phyloP scores from a whole-genome alignment of 2,113 vertebrate species.

The Condylura cristata region DNA sequence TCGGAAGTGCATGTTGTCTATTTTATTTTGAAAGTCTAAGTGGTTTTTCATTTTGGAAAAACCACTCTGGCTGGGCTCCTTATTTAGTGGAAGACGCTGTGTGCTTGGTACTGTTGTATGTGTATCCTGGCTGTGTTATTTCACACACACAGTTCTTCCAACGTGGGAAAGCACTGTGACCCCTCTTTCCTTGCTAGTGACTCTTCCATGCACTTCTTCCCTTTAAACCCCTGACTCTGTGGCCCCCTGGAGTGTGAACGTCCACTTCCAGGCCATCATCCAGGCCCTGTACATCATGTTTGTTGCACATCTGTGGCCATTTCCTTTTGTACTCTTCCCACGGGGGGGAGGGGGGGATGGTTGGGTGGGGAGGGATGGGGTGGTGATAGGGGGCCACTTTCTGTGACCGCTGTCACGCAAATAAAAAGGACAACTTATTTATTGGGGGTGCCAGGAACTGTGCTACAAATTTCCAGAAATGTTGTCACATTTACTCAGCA shows the following conservation, averaged over 20 bases:
- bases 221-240: not conserved
- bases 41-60: not conserved
- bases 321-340: slow-evolving; percentile 14
- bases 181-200: not conserved
- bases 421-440: not conserved
- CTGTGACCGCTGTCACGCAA: not conserved
- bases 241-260: not conserved
- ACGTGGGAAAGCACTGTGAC: not conserved
- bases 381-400: too few relatives aligned
- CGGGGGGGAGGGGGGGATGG: too few relatives aligned
- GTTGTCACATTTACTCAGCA: not conserved
- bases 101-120: not conserved
- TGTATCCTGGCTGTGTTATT: not conserved
- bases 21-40: not conserved
- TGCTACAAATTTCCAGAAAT: not conserved
- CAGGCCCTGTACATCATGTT: slow-evolving; percentile 49
- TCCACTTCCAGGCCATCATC: not conserved
- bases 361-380: too few relatives aligned
- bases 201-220: not conserved
- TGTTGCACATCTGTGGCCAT: not conserved
- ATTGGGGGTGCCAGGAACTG: not conserved
- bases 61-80: not conserved
- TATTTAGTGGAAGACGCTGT: not conserved
- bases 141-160: not conserved
- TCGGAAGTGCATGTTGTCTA: not conserved